Conservation (phyloP, 2,797 vertebrate genomes). For the Peromyscus attwateri region DNA sequence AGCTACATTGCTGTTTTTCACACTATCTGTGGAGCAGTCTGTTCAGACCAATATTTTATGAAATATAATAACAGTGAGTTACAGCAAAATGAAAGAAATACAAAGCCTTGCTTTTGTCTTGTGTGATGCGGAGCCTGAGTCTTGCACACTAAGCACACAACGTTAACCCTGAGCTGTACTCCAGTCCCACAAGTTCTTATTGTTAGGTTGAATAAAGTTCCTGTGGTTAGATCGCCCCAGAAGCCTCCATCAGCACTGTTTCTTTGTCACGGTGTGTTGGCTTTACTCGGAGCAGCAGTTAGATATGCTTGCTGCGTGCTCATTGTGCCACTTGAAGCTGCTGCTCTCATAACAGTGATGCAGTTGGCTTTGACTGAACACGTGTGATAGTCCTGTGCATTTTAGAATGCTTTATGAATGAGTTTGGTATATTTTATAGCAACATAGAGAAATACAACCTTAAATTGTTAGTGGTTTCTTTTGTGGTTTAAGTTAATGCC, state of each 20-base stretch:
- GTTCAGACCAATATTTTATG: slow-evolving; percentile 39
- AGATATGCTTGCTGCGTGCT: neutral
- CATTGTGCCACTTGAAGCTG: neutral
- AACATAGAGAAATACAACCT: neutral
- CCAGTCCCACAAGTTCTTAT: neutral
- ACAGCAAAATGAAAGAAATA: slow-evolving; percentile 24
- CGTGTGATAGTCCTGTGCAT: slow-evolving; percentile 5
- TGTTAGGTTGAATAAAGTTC: slow-evolving; percentile 52
- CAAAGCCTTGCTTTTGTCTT: neutral
- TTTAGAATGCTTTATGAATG: slow-evolving; percentile 5
- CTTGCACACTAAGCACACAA: neutral
- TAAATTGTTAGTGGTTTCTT: slow-evolving; percentile 47
- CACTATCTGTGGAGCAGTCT: neutral
- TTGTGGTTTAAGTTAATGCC: slow-evolving; percentile 42
- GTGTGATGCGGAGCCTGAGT: neutral
- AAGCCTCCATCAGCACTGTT: neutral
- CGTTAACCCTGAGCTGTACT: neutral
- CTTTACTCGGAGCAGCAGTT: neutral
- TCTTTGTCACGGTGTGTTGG: neutral
- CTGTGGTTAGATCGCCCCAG: slow-evolving; percentile 31
- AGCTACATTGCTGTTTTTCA: neutral
- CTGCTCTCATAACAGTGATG: neutral
- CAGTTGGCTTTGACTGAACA: neutral
- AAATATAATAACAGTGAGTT: slow-evolving; percentile 49
- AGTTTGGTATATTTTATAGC: neutral